Conservation (phyloP, 1,140 invertebrate species). For the Coelopa frigida region DNA sequence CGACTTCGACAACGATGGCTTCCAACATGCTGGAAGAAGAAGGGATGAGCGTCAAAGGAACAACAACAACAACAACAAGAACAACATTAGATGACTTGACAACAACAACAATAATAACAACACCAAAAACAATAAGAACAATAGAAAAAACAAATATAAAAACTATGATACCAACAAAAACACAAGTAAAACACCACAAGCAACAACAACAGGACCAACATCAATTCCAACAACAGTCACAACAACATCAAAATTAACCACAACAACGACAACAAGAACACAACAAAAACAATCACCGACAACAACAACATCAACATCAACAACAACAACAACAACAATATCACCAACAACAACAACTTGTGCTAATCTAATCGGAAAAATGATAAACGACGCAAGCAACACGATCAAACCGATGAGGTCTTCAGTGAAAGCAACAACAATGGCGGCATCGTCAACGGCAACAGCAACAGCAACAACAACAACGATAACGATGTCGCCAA, state of each 20-base stretch:
- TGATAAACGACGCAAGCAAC: constrained; percentile 21
- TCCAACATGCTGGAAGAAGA: too few species aligned
- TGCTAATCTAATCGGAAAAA: constrained; percentile 9
- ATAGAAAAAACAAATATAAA: neutral
- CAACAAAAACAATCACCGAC: neutral
- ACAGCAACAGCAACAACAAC: constrained; percentile 15
- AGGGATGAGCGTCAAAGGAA: too few species aligned
- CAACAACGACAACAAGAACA: neutral
- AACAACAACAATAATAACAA: constrained; percentile 6
- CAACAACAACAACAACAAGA: neutral
- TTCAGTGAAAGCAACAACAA: constrained; percentile 14
- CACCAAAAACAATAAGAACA: neutral
- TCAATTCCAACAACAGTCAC: neutral
- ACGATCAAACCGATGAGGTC: constrained; percentile 5
- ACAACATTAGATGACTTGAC: too few species aligned
- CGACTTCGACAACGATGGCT: too few species aligned
- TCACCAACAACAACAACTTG: neutral
- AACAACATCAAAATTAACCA: constrained; percentile 1
- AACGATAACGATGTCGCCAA: constrained; percentile 16
- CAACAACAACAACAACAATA: neutral
- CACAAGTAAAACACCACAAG: neutral
- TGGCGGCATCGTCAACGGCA: constrained; percentile 16
- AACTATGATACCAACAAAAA: neutral
- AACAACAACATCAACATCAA: neutral
- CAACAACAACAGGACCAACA: constrained; percentile 7